Conservation (phyloP, 2,888 invertebrate genomes). For the Agonopterix heracliana region DNA sequence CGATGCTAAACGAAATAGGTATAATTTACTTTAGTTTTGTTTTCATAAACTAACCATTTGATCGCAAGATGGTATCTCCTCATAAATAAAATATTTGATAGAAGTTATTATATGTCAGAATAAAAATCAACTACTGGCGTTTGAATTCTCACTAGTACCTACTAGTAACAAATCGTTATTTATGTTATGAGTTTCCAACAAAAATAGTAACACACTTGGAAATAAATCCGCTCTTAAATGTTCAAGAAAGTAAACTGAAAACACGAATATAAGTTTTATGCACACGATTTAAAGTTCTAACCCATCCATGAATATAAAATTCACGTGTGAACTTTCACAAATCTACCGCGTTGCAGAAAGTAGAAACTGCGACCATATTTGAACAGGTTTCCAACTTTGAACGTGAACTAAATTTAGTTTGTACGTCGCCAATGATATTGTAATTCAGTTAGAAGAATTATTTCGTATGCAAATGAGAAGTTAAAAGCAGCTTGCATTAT, state of each 20-base stretch:
- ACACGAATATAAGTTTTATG: constrained; percentile 1
- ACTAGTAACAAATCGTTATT: too few relatives aligned
- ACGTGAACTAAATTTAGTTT: constrained; percentile 9
- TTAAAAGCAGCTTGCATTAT: not conserved
- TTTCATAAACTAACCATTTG: too few relatives aligned
- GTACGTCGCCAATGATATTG: constrained; percentile 4
- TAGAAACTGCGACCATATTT: constrained; percentile 5
- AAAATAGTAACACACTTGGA: not conserved
- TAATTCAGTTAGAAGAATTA: constrained; percentile 1
- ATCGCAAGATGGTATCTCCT: too few relatives aligned
- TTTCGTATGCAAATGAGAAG: constrained; percentile 4
- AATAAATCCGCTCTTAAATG: constrained; percentile 4
- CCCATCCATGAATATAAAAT: constrained; percentile 8
- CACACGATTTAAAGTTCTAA: constrained; percentile 7
- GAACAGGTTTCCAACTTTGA: constrained; percentile 4
- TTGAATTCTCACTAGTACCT: too few relatives aligned
- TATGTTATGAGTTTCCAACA: too few relatives aligned
- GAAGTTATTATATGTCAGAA: too few relatives aligned
- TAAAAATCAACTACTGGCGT: too few relatives aligned
- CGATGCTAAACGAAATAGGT: too few relatives aligned
- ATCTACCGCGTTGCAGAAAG: constrained; percentile 7
- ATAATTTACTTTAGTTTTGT: too few relatives aligned
- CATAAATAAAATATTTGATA: too few relatives aligned
- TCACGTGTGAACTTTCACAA: constrained; percentile 8
- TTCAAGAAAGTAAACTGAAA: constrained; percentile 1